Conservation (phyloP, 1,140 invertebrate species). For the Anoplophora glabripennis region DNA sequence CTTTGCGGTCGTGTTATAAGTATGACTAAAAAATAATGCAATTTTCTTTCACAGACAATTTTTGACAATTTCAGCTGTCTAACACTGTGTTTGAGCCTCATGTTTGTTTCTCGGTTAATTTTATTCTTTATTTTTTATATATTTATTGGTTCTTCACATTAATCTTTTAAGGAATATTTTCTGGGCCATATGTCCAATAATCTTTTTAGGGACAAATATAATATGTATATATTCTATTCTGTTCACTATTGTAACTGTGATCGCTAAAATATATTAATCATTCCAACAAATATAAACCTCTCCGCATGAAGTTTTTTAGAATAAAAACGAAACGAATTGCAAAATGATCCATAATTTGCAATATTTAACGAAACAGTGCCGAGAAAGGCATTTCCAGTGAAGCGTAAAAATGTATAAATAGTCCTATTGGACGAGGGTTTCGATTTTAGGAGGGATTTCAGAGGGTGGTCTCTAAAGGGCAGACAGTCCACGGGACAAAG, state of each 20-base stretch:
- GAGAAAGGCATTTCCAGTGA: background rate
- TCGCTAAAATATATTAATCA: background rate
- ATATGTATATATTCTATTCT: background rate
- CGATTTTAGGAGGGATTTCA: background rate
- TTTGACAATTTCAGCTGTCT: no score
- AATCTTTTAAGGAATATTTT: no score
- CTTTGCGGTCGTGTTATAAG: no score
- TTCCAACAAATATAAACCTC: background rate
- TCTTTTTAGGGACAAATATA: no score
- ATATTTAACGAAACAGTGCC: background rate
- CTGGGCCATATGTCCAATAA: no score
- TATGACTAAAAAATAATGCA: no score
- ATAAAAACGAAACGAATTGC: background rate
- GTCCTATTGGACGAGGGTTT: slow-evolving; percentile 1
- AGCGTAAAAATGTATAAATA: slow-evolving; percentile 1
- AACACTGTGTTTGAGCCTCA: no score
- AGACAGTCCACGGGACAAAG: background rate
- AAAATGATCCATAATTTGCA: slow-evolving; percentile 1
- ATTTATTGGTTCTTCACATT: no score
- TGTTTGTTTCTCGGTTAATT: no score
- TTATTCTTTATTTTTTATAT: no score
- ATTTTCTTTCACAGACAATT: no score
- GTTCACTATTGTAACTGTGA: background rate
- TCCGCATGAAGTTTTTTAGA: background rate
- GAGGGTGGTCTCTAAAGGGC: background rate